Base-by-base conservation (phyloP, 1,140 invertebrate species). In the Drosophila elegans region DNA sequence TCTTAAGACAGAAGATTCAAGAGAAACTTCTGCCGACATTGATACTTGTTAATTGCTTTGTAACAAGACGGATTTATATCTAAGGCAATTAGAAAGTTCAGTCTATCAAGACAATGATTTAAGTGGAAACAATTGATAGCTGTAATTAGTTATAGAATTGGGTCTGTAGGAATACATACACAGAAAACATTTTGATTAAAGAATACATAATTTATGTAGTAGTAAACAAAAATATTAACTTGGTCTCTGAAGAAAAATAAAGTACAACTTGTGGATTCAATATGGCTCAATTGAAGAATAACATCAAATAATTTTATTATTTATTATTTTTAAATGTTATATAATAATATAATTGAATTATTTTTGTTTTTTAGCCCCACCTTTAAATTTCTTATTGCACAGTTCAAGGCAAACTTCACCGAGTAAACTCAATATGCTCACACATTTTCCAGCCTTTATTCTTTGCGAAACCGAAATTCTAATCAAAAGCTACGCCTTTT, bases 401-500 rank as follows among this genome's bases (percentile, higher is more conserved):
- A n/a, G 21, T 34, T 60, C 69, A 73, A 73, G 69, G 69, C 55
- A 73, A 73, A 72, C 69, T 27, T 27, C 25, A 21, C 6, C 13
- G 13, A n/a, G 34, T 41, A 54, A 34, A 34, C 48, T 16, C 10
- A 34, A 48, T 12, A 27, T 55, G 56, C 25, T 48, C 27, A 21
- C 38, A 59, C 52, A 49, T 66, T 66, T 39, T 51, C 3, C 34
- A 39, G 32, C 45, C n/a, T 51, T 44, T 64, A 52, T 73, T 51
- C 36, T 56, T 41, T 32, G 32, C 32, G 34, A 45, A 69, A 39
- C 27, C 29, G 44, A 69, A 72, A 61, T 73, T 53, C 48, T 61
- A 73, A 73, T 73, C 66, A 73, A 73, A 60, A 25, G 54, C 69
- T 52, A 52, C 68, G 68, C 64, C 64, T 68, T 68, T 68, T 38